Evolutionary conservation across 2,113 vertebrate genomes (phyloP).

Genomic region (Myodes glareolus): DNA sequence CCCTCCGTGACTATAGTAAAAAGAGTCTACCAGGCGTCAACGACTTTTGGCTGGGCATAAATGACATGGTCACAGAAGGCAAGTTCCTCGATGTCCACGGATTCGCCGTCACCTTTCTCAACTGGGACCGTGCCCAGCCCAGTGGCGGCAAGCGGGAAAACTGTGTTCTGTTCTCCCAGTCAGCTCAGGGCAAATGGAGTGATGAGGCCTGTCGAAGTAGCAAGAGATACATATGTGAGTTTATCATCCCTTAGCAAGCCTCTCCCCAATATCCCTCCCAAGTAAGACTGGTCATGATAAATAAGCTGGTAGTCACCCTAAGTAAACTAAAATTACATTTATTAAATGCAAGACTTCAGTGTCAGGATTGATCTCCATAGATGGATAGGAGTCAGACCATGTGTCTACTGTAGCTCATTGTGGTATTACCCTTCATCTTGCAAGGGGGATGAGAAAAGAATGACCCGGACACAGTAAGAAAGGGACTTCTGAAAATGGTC

Average conservation of each 20-base stretch:
- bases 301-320: background rate
- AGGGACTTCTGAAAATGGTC: background rate
- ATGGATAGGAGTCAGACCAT: background rate
- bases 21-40: slow-evolving; percentile 87
- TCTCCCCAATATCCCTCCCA: background rate
- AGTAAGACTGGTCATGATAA: background rate
- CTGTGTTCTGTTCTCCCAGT: slow-evolving; percentile 92
- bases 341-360: background rate
- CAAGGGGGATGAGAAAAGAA: background rate
- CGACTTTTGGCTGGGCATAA: slow-evolving; percentile 96
- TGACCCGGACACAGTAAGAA: background rate
- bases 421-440: background rate
- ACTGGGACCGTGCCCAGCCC: slow-evolving; percentile 95
- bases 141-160: slow-evolving; percentile 94
- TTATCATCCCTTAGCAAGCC: slow-evolving; percentile 90
- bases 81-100: slow-evolving; percentile 97
- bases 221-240: slow-evolving; percentile 97
- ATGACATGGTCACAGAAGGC: slow-evolving; percentile 94
- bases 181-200: slow-evolving; percentile 94
- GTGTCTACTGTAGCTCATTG: background rate
- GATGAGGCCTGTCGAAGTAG: slow-evolving; percentile 93
- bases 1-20: slow-evolving; percentile 92
- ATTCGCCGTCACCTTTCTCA: slow-evolving; percentile 90
- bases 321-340: background rate
- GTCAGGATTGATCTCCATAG: background rate